A percentile compares a stretch with the other conserved stretches of the same genome.
Evolutionary conservation across 2,797 vertebrate genomes (phyloP).

Genomic region (Rallus crepitans): DNA sequence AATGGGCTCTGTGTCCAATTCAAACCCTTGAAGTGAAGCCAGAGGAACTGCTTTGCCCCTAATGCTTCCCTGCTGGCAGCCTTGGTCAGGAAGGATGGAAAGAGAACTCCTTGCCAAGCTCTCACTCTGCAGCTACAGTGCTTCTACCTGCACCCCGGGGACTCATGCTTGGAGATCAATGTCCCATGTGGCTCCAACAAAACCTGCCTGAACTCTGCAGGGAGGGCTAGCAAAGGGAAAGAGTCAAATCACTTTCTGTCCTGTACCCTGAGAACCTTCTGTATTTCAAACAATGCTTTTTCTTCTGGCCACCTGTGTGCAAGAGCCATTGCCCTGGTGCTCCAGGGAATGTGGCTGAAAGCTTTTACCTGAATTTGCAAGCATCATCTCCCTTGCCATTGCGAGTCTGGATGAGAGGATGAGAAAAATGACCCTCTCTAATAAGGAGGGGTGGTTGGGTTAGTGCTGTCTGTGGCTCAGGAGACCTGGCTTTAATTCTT

Average conservation of each 20-base stretch:
- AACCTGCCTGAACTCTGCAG: background rate
- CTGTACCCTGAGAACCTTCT: background rate
- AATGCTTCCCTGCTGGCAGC: slow-evolving; percentile 2
- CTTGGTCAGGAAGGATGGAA: background rate
- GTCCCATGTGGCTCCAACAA: background rate
- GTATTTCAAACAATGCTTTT: background rate
- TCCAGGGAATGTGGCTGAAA: background rate
- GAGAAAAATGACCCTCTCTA: background rate
- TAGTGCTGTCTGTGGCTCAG: background rate
- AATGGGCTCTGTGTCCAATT: background rate
- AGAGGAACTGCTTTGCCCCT: slow-evolving; percentile 14
- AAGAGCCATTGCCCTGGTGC: background rate
- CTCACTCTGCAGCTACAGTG: background rate
- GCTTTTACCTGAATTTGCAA: slow-evolving; percentile 17
- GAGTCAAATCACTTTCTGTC: background rate
- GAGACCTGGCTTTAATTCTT: background rate
- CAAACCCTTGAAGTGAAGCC: slow-evolving; percentile 18
- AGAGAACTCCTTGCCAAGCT: background rate
- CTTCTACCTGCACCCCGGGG: background rate
- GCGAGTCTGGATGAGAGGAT: background rate
- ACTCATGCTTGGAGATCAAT: background rate
- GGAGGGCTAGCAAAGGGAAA: background rate
- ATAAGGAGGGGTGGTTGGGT: background rate
- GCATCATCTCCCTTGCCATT: background rate
- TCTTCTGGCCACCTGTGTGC: slow-evolving; percentile 8